These are phyloP conservation scores for Pimpla rufipes DNA, from an alignment of 2,888 invertebrate species.

Conservation along the genomic window DNA sequence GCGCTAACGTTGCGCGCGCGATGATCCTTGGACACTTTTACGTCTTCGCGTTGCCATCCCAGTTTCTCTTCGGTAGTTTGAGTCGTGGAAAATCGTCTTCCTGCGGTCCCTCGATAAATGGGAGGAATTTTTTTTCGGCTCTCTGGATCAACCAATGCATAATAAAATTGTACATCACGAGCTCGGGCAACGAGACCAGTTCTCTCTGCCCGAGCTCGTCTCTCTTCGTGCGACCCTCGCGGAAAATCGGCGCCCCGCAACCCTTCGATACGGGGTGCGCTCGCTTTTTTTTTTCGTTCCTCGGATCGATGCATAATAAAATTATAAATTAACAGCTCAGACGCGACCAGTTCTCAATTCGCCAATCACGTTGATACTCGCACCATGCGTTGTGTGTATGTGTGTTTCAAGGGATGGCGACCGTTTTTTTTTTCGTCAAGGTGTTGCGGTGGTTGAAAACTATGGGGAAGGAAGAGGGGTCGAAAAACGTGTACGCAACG, in stretches of 20 bases:
- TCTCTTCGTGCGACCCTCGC: too few relatives aligned
- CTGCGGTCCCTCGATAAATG: too few relatives aligned
- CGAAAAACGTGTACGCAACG: conserved; percentile 19
- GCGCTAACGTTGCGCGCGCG: too few relatives aligned
- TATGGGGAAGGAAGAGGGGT: conserved; percentile 50
- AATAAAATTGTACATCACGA: too few relatives aligned
- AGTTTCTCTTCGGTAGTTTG: conserved; percentile 15
- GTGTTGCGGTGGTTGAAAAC: conserved; percentile 62
- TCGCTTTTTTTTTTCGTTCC: conserved; percentile 15
- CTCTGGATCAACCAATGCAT: too few relatives aligned
- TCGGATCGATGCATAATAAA: conserved; percentile 57
- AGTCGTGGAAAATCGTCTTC: background rate
- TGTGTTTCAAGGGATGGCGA: conserved; percentile 68
- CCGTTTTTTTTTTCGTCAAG: conserved; percentile 46
- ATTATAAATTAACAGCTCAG: conserved; percentile 61
- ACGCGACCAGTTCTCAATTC: conserved; percentile 4
- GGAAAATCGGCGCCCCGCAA: too few relatives aligned
- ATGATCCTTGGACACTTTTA: too few relatives aligned
- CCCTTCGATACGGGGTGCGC: conserved; percentile 25
- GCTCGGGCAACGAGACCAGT: too few relatives aligned
- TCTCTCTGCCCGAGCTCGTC: too few relatives aligned
- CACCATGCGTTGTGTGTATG: too few relatives aligned
- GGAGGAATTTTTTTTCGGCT: too few relatives aligned
- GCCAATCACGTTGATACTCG: conserved; percentile 23
- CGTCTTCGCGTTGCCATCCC: conserved; percentile 23